Percentiles rank a stretch among this genome's conserved stretches.
phyloP scores from a whole-genome alignment of 2,888 invertebrate species.

The Yponomeuta plumbellus region DNA sequence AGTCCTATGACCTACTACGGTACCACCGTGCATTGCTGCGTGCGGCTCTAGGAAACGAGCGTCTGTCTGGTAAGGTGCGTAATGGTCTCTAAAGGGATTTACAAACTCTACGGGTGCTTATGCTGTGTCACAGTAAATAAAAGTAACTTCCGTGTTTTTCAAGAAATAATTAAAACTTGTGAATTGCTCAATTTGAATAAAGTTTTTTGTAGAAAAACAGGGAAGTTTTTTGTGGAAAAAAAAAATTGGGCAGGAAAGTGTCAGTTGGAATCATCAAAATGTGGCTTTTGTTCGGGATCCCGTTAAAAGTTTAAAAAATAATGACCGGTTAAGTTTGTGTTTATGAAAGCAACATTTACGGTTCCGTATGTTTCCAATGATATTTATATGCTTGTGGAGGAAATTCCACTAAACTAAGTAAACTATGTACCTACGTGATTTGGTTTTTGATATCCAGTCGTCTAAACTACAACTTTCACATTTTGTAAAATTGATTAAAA shows the following conservation, averaged over 20 bases:
- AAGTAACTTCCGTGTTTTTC: neutral
- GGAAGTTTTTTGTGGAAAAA: no score
- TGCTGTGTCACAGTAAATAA: neutral
- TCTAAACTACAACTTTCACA: no score
- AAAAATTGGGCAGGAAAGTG: neutral
- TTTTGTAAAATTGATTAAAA: no score
- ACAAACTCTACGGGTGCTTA: no score
- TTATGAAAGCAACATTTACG: neutral
- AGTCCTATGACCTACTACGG: no score
- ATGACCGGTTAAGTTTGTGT: neutral
- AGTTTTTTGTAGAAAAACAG: neutral
- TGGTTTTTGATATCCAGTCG: no score
- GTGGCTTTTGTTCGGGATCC: neutral
- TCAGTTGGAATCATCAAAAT: neutral
- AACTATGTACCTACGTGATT: no score
- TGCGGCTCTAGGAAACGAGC: neutral
- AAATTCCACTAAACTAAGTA: no score
- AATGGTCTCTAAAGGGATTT: neutral
- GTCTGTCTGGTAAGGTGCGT: neutral
- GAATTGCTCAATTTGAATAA: constrained; percentile 3
- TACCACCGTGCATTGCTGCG: no score
- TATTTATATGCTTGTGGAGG: neutral
- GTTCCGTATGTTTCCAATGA: neutral
- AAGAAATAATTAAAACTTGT: neutral
- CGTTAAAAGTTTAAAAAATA: neutral